A percentile compares a stretch with the other conserved stretches of the same genome.
phyloP scores from a whole-genome alignment of 1,140 invertebrate genomes.

The Nautilus pompilius region DNA sequence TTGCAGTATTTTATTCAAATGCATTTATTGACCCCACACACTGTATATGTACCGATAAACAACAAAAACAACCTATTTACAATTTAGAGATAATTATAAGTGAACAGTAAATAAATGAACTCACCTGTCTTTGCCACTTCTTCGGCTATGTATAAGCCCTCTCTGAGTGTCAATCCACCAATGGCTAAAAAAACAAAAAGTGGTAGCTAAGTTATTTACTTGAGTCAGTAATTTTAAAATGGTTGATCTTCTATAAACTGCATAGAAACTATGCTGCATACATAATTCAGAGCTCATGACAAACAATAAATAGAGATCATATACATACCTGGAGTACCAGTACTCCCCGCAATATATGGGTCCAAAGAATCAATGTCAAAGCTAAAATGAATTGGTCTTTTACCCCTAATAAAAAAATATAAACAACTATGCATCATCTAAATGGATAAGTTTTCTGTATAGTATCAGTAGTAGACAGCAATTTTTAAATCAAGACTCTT shows the following conservation, averaged over 20 bases:
- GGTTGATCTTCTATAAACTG: background rate
- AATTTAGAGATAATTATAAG: too few species aligned
- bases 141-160: conserved; percentile 81
- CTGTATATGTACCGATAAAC: too few species aligned
- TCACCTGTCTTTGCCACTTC: conserved; percentile 69
- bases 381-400: conserved; percentile 80
- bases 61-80: too few species aligned
- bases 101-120: background rate
- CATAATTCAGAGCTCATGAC: too few species aligned
- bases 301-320: too few species aligned
- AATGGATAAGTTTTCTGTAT: too few species aligned
- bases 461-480: too few species aligned
- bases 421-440: background rate
- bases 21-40: too few species aligned
- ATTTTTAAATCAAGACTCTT: too few species aligned
- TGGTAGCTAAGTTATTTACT: too few species aligned
- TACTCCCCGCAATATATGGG: conserved; percentile 79
- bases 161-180: conserved; percentile 81
- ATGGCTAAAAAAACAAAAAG: conserved; percentile 62
- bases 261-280: background rate
- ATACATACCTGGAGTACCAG: conserved; percentile 68
- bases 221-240: background rate
- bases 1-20: too few species aligned
- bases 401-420: conserved; percentile 50
- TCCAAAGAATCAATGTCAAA: conserved; percentile 92